These are phyloP conservation scores for Argopecten irradians DNA, from an alignment of 1,140 invertebrate genomes.

Conservation along the genomic window DNA sequence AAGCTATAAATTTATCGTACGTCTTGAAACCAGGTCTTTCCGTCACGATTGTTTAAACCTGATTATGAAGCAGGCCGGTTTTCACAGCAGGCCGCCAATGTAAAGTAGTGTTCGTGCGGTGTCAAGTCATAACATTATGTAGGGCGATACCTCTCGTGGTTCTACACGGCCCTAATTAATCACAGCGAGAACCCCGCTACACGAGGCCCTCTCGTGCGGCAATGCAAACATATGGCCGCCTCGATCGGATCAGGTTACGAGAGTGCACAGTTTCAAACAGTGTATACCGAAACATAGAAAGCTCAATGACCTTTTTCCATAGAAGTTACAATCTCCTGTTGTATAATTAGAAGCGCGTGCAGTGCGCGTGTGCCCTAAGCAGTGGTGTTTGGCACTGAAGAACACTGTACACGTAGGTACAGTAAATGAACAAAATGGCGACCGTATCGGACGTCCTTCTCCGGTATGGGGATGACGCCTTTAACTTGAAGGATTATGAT, in stretches of 20 bases:
- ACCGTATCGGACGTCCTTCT: background rate
- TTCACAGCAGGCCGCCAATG: background rate
- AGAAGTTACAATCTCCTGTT: conserved; percentile 16
- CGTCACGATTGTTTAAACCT: too few species aligned
- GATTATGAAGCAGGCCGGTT: too few species aligned
- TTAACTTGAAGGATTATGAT: background rate
- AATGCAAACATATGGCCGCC: background rate
- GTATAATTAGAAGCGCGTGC: conserved; percentile 1
- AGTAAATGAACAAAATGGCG: background rate
- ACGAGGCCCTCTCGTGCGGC: background rate
- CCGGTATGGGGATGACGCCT: background rate
- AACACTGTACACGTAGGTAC: background rate
- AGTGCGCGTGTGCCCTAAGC: background rate
- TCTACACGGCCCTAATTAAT: background rate
- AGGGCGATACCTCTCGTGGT: background rate
- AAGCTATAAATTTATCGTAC: too few species aligned
- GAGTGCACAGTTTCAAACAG: conserved; percentile 2
- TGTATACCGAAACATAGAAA: background rate
- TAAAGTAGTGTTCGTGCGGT: background rate
- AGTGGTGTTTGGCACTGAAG: background rate
- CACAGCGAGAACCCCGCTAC: background rate
- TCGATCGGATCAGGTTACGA: background rate
- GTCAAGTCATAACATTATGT: background rate
- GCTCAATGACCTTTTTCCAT: conserved; percentile 14
- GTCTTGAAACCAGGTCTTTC: too few species aligned